Evolutionary conservation across 2,797 vertebrate genomes (phyloP).

Genomic region (Chiroxiphia lanceolata): DNA sequence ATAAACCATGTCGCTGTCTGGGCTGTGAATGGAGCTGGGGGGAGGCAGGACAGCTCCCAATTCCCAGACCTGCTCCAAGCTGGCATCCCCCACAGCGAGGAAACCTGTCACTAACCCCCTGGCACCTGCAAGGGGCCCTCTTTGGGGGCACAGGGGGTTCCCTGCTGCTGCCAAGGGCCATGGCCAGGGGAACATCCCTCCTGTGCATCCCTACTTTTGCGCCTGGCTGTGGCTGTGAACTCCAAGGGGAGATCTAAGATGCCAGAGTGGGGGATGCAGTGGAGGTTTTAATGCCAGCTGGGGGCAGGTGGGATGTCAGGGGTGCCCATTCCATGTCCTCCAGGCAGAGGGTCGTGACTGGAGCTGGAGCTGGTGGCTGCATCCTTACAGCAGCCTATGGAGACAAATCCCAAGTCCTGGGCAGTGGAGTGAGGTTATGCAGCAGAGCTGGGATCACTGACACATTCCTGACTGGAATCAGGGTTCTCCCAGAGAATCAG

Average conservation of each 20-base stretch:
- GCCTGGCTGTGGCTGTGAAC: background rate
- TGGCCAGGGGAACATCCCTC: fast-evolving
- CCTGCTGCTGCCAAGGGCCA: background rate
- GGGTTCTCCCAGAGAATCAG: background rate
- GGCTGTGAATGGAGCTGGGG: constrained; percentile 11
- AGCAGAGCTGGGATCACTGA: background rate
- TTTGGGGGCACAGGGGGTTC: fast-evolving
- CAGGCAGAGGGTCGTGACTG: background rate
- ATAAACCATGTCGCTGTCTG: constrained; percentile 45
- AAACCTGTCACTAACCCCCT: background rate
- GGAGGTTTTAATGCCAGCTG: background rate
- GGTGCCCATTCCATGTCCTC: background rate
- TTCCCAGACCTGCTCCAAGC: background rate
- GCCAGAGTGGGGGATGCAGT: background rate
- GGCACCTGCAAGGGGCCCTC: background rate
- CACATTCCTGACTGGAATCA: background rate
- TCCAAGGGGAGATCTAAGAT: background rate
- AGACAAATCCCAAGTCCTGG: background rate
- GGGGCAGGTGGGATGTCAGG: background rate
- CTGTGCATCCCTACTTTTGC: fast-evolving
- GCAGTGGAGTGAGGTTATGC: background rate
- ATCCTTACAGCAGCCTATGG: background rate
- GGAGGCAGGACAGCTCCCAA: background rate
- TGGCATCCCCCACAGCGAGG: fast-evolving
- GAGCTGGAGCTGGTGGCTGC: background rate